Evolutionary conservation across 2,797 vertebrate species (phyloP).

Genomic region (Parotocinclus haroldoi): DNA sequence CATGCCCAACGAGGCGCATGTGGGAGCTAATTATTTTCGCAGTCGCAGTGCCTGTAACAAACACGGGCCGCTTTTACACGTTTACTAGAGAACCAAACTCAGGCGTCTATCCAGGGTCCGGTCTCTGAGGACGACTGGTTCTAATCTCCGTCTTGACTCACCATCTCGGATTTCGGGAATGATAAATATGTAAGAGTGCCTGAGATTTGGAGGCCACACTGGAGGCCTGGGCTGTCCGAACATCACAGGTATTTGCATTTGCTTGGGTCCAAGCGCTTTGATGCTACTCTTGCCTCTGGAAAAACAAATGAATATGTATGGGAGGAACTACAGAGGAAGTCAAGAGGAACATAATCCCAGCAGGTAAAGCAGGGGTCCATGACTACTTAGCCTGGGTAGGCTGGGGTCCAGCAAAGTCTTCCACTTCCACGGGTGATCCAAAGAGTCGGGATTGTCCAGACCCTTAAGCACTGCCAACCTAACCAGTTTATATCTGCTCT

Average conservation of each 20-base stretch:
- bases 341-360: no score
- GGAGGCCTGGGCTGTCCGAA: slow-evolving; percentile 63
- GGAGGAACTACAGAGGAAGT: no score
- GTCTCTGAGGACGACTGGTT: not conserved
- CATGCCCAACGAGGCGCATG: slow-evolving; percentile 31
- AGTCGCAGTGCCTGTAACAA: slow-evolving; percentile 8
- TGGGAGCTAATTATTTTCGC: slow-evolving; percentile 47
- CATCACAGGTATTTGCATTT: slow-evolving; percentile 51
- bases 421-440: no score
- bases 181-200: slow-evolving; percentile 1
- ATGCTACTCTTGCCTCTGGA: no score
- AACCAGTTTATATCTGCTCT: no score
- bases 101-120: not conserved
- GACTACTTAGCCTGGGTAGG: no score
- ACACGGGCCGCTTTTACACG: slow-evolving; percentile 22
- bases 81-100: slow-evolving; percentile 17
- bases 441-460: no score
- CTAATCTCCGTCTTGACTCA: not conserved
- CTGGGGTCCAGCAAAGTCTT: no score
- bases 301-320: no score
- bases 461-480: no score
- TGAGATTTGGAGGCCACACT: slow-evolving; percentile 49
- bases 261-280: no score
- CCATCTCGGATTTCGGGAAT: not conserved
- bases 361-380: no score